These are phyloP conservation scores for Pachliopta kotzebuea DNA, from an alignment of 2,888 invertebrate species.

Conservation along the genomic window DNA sequence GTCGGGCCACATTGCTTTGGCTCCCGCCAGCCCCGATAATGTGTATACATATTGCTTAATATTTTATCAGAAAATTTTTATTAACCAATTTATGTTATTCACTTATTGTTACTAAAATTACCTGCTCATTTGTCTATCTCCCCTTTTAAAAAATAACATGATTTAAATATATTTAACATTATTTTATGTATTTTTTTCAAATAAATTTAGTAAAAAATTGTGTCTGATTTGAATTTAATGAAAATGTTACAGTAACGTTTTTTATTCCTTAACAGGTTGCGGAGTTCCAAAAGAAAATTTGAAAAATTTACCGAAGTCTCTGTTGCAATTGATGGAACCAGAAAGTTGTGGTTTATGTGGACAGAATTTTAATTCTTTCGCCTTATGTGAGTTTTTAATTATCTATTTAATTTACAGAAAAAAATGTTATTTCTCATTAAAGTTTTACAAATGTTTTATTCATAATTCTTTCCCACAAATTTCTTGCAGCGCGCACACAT, in stretches of 20 bases:
- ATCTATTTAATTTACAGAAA: conserved; percentile 6
- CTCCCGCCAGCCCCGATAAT: too few species aligned
- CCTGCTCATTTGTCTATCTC: too few species aligned
- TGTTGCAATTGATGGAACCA: conserved; percentile 50
- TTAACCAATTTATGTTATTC: too few species aligned
- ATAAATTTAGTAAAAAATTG: too few species aligned
- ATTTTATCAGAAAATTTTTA: too few species aligned
- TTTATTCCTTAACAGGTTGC: conserved; percentile 46
- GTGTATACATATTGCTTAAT: too few species aligned
- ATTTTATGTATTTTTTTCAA: too few species aligned
- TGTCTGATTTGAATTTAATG: too few species aligned
- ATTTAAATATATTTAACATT: too few species aligned
- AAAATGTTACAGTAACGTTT: not conserved
- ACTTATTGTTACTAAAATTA: too few species aligned
- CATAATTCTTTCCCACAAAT: conserved; percentile 12
- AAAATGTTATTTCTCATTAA: not conserved
- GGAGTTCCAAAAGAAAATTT: conserved; percentile 49
- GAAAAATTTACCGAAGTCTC: conserved; percentile 48
- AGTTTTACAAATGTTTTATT: conserved; percentile 7
- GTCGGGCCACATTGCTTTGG: too few species aligned
- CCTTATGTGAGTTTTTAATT: conserved; percentile 47
- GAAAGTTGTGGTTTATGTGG: conserved; percentile 59
- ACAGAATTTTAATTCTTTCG: conserved; percentile 44
- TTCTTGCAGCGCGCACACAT: conserved; percentile 66
- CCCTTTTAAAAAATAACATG: too few species aligned